Evolutionary conservation across 1,140 invertebrate genomes (phyloP).

Genomic region (Archegozetes longisetosus): DNA sequence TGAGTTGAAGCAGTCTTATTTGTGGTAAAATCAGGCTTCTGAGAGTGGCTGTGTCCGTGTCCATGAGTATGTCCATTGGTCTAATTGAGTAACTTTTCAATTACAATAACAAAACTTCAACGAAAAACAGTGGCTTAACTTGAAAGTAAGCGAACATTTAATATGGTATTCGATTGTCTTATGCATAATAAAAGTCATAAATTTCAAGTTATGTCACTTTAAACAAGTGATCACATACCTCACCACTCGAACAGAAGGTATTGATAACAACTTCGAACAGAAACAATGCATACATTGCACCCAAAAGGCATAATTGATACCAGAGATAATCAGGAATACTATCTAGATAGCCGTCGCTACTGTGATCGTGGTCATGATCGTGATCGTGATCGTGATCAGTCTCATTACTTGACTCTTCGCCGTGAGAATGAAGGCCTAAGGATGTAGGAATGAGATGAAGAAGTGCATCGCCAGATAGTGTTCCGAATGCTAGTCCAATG

Average conservation of each 20-base stretch:
- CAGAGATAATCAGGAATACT: constrained; percentile 21
- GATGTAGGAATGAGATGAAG: constrained; percentile 32
- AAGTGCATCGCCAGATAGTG: constrained; percentile 30
- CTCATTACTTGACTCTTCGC: constrained; percentile 17
- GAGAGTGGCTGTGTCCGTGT: constrained; percentile 15
- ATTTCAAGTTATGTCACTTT: too few relatives aligned
- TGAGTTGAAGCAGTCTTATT: background rate
- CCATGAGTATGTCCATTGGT: constrained; percentile 20
- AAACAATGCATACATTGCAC: constrained; percentile 26
- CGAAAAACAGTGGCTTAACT: too few relatives aligned
- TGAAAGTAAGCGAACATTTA: too few relatives aligned
- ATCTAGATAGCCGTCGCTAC: constrained; percentile 18
- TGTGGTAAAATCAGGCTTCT: background rate
- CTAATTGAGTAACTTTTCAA: too few relatives aligned
- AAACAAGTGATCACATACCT: too few relatives aligned
- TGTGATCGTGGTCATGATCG: constrained; percentile 11
- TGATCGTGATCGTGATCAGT: constrained; percentile 3
- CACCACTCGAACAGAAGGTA: constrained; percentile 12
- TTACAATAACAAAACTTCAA: too few relatives aligned
- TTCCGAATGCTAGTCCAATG: constrained; percentile 33
- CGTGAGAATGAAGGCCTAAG: constrained; percentile 22
- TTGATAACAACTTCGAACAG: constrained; percentile 25
- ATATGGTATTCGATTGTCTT: too few relatives aligned
- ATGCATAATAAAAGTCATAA: too few relatives aligned
- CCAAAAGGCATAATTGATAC: constrained; percentile 24